Conservation (phyloP, 2,797 vertebrate genomes). For the Crypturellus tataupa region DNA sequence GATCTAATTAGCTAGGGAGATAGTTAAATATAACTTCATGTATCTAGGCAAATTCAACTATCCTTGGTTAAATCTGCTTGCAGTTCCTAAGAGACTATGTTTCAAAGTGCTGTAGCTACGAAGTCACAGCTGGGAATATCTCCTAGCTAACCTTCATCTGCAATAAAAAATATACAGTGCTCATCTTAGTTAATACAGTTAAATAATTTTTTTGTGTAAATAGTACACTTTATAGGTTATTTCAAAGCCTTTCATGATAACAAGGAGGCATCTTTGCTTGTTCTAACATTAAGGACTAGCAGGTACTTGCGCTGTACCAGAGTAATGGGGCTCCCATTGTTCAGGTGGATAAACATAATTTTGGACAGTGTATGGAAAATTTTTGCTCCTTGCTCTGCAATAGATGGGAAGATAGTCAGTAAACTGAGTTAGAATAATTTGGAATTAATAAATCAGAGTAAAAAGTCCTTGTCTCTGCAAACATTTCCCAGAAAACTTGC, state of each 20-base stretch:
- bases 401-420: background rate
- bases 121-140: background rate
- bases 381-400: background rate
- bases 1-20: conserved; percentile 28
- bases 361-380: background rate
- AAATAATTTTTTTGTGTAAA: background rate
- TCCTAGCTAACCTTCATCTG: background rate
- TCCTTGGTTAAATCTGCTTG: conserved; percentile 2
- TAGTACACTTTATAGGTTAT: background rate
- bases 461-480: background rate
- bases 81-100: background rate
- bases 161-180: conserved; percentile 11
- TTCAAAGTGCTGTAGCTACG: background rate
- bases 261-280: background rate
- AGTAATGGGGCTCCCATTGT: background rate
- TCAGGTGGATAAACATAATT: background rate
- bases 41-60: background rate
- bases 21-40: conserved; percentile 43
- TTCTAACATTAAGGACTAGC: background rate
- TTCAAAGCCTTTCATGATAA: background rate
- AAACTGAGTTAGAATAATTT: background rate
- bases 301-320: background rate
- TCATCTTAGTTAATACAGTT: background rate
- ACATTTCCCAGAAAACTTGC: background rate
- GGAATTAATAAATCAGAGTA: background rate